Conservation (phyloP, 1,140 invertebrate species). For the Drosophila nigromelanica region DNA sequence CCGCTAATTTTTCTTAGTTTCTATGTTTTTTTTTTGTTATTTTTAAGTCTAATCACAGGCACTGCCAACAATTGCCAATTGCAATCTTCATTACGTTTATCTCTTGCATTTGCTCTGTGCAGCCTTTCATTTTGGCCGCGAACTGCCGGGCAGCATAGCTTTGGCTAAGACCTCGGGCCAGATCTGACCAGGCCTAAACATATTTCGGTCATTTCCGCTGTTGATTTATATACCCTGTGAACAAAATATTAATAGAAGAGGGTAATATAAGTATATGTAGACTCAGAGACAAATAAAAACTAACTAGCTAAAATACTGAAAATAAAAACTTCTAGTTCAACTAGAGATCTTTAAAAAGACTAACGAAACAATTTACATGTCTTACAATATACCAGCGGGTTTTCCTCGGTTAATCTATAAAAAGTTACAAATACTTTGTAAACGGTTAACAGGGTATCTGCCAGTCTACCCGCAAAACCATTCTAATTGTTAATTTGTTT, state of each 20-base stretch:
- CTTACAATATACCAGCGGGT: too few species aligned
- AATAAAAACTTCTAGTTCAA: too few species aligned
- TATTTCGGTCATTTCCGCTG: conserved; percentile 34
- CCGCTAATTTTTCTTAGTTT: conserved; percentile 54
- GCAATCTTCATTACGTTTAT: conserved; percentile 71
- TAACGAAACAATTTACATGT: too few species aligned
- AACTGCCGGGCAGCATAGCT: neutral
- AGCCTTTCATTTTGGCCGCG: conserved; percentile 56
- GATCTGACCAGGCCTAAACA: conserved; percentile 20
- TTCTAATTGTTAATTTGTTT: conserved; percentile 18
- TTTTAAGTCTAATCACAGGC: conserved; percentile 20
- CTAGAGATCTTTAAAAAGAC: too few species aligned
- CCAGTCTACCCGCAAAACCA: neutral
- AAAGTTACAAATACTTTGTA: too few species aligned
- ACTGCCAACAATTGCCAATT: conserved; percentile 60
- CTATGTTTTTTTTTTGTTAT: conserved; percentile 25
- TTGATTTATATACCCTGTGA: conserved; percentile 3
- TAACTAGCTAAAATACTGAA: too few species aligned
- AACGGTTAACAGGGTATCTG: conserved; percentile 1
- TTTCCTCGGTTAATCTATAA: too few species aligned
- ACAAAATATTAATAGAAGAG: too few species aligned
- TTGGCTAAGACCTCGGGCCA: conserved; percentile 8
- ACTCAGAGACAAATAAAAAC: neutral
- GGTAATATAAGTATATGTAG: neutral
- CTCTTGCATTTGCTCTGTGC: conserved; percentile 49